Evolutionary conservation across 1,140 invertebrate species (phyloP).

Genomic region (Bombus picipes): DNA sequence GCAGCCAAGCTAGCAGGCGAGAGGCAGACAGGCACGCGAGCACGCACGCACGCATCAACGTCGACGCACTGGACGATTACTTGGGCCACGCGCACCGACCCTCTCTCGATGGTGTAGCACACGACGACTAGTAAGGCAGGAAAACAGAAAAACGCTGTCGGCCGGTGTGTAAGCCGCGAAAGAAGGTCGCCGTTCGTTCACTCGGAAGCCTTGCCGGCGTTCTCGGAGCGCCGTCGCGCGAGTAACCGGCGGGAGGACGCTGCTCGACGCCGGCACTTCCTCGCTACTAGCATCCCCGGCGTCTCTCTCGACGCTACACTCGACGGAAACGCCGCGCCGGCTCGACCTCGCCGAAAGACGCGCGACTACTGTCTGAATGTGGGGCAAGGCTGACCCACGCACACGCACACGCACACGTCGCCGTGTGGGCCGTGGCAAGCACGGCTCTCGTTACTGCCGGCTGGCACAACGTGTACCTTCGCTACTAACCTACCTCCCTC

Average conservation of each 20-base stretch:
- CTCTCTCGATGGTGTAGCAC: neutral
- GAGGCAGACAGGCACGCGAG: conserved; percentile 7
- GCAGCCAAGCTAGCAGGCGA: neutral
- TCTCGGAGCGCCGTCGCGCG: conserved; percentile 52
- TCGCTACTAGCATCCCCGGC: conserved; percentile 54
- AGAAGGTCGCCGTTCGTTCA: conserved; percentile 52
- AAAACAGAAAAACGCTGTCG: conserved; percentile 20
- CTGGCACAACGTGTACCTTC: conserved; percentile 80
- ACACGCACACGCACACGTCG: conserved; percentile 34
- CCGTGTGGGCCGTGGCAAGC: conserved; percentile 76
- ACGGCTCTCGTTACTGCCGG: conserved; percentile 80
- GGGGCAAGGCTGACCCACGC: conserved; percentile 38
- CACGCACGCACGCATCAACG: conserved; percentile 43
- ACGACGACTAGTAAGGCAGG: neutral
- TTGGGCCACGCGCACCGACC: conserved; percentile 21
- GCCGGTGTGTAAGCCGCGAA: neutral
- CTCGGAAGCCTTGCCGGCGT: conserved; percentile 56
- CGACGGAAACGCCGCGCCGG: conserved; percentile 30
- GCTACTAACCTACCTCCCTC: conserved; percentile 75
- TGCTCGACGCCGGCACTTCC: conserved; percentile 66
- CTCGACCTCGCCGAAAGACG: conserved; percentile 35
- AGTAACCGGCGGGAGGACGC: conserved; percentile 60
- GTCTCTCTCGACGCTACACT: neutral
- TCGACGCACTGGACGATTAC: conserved; percentile 32
- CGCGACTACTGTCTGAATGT: conserved; percentile 39